Evolutionary conservation across 2,888 invertebrate species (phyloP), one percentile per base, ranked within the genome.

Genomic region (Netelia fuscicornis): DNA sequence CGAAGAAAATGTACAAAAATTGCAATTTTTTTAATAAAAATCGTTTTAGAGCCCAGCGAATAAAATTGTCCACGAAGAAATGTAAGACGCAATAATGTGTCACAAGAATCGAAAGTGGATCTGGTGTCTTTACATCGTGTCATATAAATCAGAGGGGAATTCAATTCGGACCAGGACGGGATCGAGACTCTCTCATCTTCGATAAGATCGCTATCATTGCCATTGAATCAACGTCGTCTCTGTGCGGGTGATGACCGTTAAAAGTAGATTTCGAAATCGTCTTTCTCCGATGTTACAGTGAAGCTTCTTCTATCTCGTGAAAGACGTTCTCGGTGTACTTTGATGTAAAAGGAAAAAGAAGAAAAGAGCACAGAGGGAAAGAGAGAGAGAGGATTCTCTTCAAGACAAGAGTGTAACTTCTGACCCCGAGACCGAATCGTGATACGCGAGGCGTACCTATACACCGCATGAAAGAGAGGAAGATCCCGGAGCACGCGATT

Each of bases 371-470:
- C 62, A 60, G 23, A n/a, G 44, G 30, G 68, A 60, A 60, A 62
- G 30, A 64, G 23, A 56, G 71, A 20, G 65, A 70, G 48, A 23
- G 48, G 11, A 5, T 52, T 17, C 68, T 79, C 70, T 70, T 64
- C 54, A 62, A 79, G 79, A 78, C 78, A 78, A 83, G 83, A 83
- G 83, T 78, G 71, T 78, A 78, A 83, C 83, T 74, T 78, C 78
- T 83, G 83, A 83, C 82, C 82, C 72, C 83, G 78, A 74, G 74
- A 72, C 78, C 67, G 83, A 83, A 83, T 83, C 83, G 83, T 83
- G 78, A 83, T 83, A 77, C 68, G 65, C 54, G 75, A 48, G 48
- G 48, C 13, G 48, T 48, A 48, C 13, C 48, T 37, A 56, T 75
- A 52, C 54, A 54, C 20, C 52, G n/a, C 64, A 52, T 67, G 67